Evolutionary conservation across 2,888 invertebrate species (phyloP), one percentile per base, ranked within the genome.

Genomic region (Macrophya alboannulata): DNA sequence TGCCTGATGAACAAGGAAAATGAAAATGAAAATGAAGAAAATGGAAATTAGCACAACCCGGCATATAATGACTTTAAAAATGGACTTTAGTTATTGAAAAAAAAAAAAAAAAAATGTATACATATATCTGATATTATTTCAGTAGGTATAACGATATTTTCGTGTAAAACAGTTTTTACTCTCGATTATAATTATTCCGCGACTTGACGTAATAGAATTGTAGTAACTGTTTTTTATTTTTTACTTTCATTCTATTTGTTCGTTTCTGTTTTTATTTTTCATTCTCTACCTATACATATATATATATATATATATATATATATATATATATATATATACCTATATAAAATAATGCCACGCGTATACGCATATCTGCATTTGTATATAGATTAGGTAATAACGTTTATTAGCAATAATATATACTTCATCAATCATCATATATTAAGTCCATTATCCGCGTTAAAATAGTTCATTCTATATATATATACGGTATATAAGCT

Each of bases 341-440:
- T 40, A 40, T 40, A n/a, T 31, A 1, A 40, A 71, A 71, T 37
- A 71, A 71, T 40, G 71, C 71, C 71, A 71, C 37, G 9, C 12
- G 2, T 17, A 25, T 62, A 62, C 21, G 17, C 37, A 25, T 37
- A 68, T 37, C 2, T 25, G 15, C 6, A 17, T 71, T 9, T 68
- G 37, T 68, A 37, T 40, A 40, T 71, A 40, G 37, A 71, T 71
- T 40, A 40, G 40, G 71, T 4, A 40, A 71, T 71, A 71, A 31
- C 40, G 71, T 71, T 71, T 71, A 71, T 71, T 71, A 71, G 17
- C 25, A 62, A 62, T 71, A 37, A 71, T 71, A 71, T 71, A 71
- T 43, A 40, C 71, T 40, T 71, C n/a, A 71, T 40, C 62, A 25
- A 55, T n/a, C 10, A 62, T 62, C 25, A 25, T 76, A 76, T 76